phyloP scores from a whole-genome alignment of 2,797 vertebrate species.

The Thalassophryne amazonica region DNA sequence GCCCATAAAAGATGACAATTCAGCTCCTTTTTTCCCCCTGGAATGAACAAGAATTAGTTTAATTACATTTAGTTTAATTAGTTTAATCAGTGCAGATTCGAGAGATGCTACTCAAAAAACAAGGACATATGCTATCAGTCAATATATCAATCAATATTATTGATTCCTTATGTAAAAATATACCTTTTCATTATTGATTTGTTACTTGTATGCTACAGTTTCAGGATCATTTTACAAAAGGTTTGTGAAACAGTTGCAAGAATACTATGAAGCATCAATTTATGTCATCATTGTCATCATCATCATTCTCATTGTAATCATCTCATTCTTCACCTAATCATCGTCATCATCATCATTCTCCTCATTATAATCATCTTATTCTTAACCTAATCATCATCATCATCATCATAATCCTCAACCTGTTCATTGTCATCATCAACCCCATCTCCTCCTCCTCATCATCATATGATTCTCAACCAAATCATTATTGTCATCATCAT shows the following conservation, averaged over 20 bases:
- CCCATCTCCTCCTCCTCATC: too few species aligned
- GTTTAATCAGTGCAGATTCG: background rate
- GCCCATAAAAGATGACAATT: slow-evolving; percentile 1
- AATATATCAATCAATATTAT: background rate
- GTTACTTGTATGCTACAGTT: background rate
- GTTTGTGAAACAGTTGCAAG: background rate
- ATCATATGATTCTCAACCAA: too few species aligned
- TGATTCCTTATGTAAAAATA: background rate
- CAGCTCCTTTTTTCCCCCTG: background rate
- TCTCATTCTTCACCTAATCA: too few species aligned
- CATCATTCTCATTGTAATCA: too few species aligned
- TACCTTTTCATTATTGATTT: background rate
- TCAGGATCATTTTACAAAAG: background rate
- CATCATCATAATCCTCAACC: too few species aligned
- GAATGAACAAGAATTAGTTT: background rate
- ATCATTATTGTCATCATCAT: too few species aligned
- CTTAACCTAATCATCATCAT: too few species aligned
- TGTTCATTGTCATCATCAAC: too few species aligned
- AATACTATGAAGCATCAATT: background rate
- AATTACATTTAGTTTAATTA: background rate
- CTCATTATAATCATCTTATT: too few species aligned
- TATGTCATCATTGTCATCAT: background rate
- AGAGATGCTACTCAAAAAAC: background rate
- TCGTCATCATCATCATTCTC: too few species aligned
- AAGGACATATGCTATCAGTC: background rate